phyloP scores from a whole-genome alignment of 2,113 vertebrate species.

The Mandrillus leucophaeus region DNA sequence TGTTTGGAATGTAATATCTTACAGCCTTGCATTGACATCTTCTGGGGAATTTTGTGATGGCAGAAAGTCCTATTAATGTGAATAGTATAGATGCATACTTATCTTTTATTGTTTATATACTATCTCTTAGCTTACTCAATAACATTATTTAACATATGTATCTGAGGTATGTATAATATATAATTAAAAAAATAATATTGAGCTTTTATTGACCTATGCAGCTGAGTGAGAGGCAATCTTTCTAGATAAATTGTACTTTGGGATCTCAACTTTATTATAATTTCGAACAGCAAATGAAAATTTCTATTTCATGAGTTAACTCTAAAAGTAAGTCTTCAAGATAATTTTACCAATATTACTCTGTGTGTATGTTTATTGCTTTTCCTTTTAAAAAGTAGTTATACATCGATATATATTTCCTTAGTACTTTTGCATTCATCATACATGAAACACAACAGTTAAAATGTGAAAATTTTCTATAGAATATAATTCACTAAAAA shows the following conservation, averaged over 20 bases:
- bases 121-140: not conserved
- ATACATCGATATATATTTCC: not conserved
- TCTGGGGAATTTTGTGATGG: conserved; percentile 70
- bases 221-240: not conserved
- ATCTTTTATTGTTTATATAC: not conserved
- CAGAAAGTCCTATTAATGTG: not conserved
- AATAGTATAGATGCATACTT: conserved; percentile 13
- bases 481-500: not conserved
- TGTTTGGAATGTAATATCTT: conserved; percentile 54
- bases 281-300: conserved; percentile 1
- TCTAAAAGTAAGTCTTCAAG: not conserved
- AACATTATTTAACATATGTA: not conserved
- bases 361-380: not conserved
- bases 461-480: not conserved
- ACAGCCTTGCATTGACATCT: conserved; percentile 73
- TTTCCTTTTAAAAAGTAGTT: not conserved
- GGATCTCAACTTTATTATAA: not conserved
- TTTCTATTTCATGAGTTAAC: not conserved
- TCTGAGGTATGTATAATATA: not conserved
- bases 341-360: not conserved
- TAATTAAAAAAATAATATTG: not conserved
- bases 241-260: not conserved
- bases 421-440: not conserved
- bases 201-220: not conserved
- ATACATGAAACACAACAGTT: not conserved